Conservation (phyloP, 2,113 vertebrate species). For the Circaetus cinerascens region DNA sequence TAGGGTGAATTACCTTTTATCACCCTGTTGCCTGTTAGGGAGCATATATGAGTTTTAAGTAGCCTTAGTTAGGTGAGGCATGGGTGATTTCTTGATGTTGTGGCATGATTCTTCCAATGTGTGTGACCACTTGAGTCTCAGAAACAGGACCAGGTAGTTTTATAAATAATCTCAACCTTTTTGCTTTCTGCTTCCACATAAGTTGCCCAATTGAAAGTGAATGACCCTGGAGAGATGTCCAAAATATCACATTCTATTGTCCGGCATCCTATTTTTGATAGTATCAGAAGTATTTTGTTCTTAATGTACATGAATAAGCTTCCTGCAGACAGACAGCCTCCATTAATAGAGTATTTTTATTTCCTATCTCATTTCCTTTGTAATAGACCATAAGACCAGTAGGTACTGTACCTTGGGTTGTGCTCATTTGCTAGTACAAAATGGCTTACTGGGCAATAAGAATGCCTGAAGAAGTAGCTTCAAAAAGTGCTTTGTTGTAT, state of each 20-base stretch:
- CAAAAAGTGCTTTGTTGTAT: background rate
- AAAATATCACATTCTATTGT: background rate
- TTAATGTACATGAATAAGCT: background rate
- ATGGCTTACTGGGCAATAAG: background rate
- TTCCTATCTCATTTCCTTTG: background rate
- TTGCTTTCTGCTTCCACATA: background rate
- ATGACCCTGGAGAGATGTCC: background rate
- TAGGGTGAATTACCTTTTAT: background rate
- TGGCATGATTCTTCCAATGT: background rate
- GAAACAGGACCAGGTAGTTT: background rate
- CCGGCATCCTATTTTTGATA: background rate
- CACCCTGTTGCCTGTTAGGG: background rate
- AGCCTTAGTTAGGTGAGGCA: background rate
- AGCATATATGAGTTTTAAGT: background rate
- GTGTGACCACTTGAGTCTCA: background rate
- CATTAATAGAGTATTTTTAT: background rate
- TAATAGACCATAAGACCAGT: background rate
- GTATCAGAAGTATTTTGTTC: background rate
- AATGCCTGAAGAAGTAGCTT: background rate
- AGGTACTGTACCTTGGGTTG: background rate
- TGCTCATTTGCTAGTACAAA: background rate
- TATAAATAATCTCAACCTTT: background rate
- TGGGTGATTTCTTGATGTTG: background rate
- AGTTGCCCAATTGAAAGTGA: background rate
- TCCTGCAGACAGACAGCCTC: background rate